Evolutionary conservation across 2,797 vertebrate genomes (phyloP).

Genomic region (Pogoniulus pusillus): DNA sequence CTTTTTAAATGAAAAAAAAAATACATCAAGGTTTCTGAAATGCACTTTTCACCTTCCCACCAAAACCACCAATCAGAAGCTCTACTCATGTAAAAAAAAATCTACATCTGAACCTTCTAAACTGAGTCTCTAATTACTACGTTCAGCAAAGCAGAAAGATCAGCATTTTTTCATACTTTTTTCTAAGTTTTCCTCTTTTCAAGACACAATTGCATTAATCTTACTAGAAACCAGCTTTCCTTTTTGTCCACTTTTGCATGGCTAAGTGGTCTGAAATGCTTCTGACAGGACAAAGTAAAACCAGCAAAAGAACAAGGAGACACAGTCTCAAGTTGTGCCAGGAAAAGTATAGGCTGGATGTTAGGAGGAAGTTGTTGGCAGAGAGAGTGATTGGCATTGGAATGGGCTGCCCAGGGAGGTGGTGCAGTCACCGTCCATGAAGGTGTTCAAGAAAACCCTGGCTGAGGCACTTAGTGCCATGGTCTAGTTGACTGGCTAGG

Average conservation of each 20-base stretch:
- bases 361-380: too few relatives aligned
- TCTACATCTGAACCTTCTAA: neutral
- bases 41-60: neutral
- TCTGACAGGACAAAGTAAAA: neutral
- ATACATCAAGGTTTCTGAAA: neutral
- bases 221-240: neutral
- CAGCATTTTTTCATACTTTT: neutral
- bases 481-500: too few relatives aligned
- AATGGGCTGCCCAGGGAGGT: too few relatives aligned
- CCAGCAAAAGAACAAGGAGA: too few relatives aligned
- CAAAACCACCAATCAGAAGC: neutral
- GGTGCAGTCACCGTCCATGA: too few relatives aligned
- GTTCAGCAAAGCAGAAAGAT: slow-evolving; percentile 6
- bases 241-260: neutral
- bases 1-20: neutral
- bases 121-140: neutral
- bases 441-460: too few relatives aligned
- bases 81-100: neutral
- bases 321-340: too few relatives aligned
- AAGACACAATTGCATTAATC: neutral
- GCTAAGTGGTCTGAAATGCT: neutral
- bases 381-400: too few relatives aligned
- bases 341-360: too few relatives aligned
- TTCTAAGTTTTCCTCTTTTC: neutral
- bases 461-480: too few relatives aligned